Evolutionary conservation across 2,113 vertebrate genomes (phyloP), one percentile per base, ranked within the genome.

Genomic region (Columba livia): DNA sequence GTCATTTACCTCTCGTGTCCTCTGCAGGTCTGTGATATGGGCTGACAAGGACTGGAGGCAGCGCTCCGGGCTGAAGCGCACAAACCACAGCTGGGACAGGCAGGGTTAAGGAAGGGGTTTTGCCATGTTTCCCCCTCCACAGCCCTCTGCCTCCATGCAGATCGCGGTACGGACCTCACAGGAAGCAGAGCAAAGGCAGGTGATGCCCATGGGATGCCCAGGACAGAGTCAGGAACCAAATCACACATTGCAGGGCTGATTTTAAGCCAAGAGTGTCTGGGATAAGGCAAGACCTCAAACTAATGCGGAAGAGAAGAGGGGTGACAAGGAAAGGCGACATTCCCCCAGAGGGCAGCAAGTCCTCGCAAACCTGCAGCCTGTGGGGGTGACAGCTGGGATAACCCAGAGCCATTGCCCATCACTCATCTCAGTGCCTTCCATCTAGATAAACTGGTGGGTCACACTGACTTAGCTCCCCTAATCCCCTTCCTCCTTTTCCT

Each of bases 1-100:
- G 2, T 9, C 31, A 44, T 31, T 95, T 70, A 98, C 98, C 97
- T 94, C 91, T 18, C 20, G 94, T 11, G 40, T 97, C 14, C 62
- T 94, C 90, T 91, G 97, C 97, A 98, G 97, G 28, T 97, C 96
- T 2, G 1, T n/a, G 60, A 98, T n/a, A 32, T 86, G 93, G 21
- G 98, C 95, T 7, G 96, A 61, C 91, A 98, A 42, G 67, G 97
- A 94, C 77, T 84, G 97, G 14, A 96, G 95, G 74, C 98, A 98
- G 58, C 5, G 65, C 72, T 96, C 95, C 0, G 96, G 89, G 66
- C 93, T 94, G 12, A 98, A 98, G 89, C 79, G 97, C 83, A 98
- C 92, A 5, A 98, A 98, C 90, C 98, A 98, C 65, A 98, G 96
- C 98, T 98, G 95, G 48, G 26, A 57, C 4, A 21, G 66, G 42